Conservation (phyloP, 2,113 vertebrate genomes). For the Ondatra zibethicus region DNA sequence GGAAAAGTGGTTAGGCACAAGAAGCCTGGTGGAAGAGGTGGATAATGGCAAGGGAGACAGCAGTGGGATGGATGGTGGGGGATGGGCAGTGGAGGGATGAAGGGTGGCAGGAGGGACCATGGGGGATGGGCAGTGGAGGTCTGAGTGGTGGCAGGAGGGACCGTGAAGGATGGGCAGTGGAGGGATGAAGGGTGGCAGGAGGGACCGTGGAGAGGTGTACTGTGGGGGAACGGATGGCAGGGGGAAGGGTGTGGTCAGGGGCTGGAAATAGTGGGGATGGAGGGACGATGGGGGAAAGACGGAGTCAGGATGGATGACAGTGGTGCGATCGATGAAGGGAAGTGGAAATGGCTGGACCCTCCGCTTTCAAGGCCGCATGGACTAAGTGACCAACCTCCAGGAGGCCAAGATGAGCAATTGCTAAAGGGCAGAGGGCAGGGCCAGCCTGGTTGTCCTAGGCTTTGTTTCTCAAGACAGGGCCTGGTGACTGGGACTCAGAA, state of each 20-base stretch:
- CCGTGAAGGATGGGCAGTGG: neutral
- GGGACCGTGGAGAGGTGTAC: too few relatives aligned
- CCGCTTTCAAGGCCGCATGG: neutral
- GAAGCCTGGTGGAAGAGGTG: neutral
- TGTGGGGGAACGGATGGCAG: too few relatives aligned
- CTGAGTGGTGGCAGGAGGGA: neutral
- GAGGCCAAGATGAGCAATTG: too few relatives aligned
- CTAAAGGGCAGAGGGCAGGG: neutral
- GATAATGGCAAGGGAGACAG: neutral
- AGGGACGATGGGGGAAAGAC: neutral
- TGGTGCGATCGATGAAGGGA: too few relatives aligned
- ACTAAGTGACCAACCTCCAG: neutral
- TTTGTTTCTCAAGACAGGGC: neutral
- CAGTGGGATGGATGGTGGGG: neutral
- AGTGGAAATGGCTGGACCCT: neutral
- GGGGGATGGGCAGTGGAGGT: neutral
- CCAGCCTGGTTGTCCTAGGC: too few relatives aligned
- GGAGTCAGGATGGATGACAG: neutral
- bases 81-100: neutral
- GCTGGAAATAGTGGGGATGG: neutral
- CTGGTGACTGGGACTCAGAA: neutral
- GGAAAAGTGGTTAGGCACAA: too few relatives aligned
- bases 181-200: too few relatives aligned
- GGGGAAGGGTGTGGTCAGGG: neutral
- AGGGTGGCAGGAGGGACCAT: too few relatives aligned